Base-by-base conservation (phyloP, 2,113 vertebrate species). In the Lamprotornis superbus region DNA sequence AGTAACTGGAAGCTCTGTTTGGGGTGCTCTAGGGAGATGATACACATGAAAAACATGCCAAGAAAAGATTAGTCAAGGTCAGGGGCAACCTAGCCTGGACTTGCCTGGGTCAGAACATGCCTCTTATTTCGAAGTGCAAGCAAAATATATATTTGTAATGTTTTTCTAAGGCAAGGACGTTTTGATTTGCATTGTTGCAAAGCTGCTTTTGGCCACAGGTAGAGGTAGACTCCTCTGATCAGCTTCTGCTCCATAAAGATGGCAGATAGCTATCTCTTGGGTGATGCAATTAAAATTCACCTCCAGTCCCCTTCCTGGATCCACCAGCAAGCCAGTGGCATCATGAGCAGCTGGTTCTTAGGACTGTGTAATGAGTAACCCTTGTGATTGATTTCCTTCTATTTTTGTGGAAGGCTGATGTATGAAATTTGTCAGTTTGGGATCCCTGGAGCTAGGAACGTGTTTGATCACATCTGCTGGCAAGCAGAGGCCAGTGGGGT, bases 61-160 rank as follows among this genome's bases (percentile, higher is more conserved):
- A 79, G 74, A 87, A 91, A 93, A 91, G 31, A 85, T 87, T 94
- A 94, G 63, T 85, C 84, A 95, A 61, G 91, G 78, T 91, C 93
- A 89, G 57, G 56, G 89, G 70, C 63, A 80, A 70, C 69, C 70
- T 93, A 91, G 78, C 78, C 91, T 83, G 84, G 61, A 61, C 84
- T 93, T 85, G 89, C 80, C 94, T 86, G 82, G 91, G 85, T 96
- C 93, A 96, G 78, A 91, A 87, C 59, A 47, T 37, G 18, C 33
- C 7, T 85, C 27, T 46, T 61, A 21, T 70, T 90, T 89, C 20
- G 20, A 69, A 87, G 27, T 63, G 50, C 19, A 93, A 89, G 50
- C 18, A 50, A 64, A 91, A 21, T 35, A 74, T 61, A 31, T 60
- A 16, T 75, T 83, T 73, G 33, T 42, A 76, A 75, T 75, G 42